phyloP scores from a whole-genome alignment of 1,140 invertebrate genomes.

The Lordiphosa clarofinis region DNA sequence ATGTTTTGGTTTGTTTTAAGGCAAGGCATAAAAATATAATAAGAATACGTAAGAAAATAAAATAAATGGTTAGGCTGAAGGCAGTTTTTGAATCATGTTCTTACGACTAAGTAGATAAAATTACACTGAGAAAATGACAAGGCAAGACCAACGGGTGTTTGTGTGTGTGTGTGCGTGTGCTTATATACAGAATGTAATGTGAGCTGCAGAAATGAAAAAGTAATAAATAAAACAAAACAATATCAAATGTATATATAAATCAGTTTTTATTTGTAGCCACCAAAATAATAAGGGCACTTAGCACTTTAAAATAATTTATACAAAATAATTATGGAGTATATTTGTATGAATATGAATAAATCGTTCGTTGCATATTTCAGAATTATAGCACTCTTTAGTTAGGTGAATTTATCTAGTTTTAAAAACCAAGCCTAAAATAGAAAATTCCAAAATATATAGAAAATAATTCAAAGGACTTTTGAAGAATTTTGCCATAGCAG shows the following conservation, averaged over 20 bases:
- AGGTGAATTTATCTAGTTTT: conserved; percentile 62
- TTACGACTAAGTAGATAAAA: conserved; percentile 21
- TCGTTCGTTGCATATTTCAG: conserved; percentile 43
- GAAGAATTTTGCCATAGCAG: conserved; percentile 31
- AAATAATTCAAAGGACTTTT: conserved; percentile 9
- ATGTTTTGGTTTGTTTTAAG: conserved; percentile 8
- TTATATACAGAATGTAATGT: too few species aligned
- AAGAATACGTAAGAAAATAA: conserved; percentile 22
- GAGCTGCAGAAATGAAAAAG: too few species aligned
- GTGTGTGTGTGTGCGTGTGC: background rate
- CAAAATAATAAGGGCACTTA: conserved; percentile 27
- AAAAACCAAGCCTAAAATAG: conserved; percentile 67
- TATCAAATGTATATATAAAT: conserved; percentile 36
- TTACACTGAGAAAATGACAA: conserved; percentile 56
- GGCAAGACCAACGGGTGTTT: conserved; percentile 16
- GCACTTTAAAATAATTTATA: conserved; percentile 41
- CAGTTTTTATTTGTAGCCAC: conserved; percentile 50
- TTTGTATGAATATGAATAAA: conserved; percentile 23
- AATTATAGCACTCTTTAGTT: conserved; percentile 40
- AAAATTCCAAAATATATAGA: conserved; percentile 51
- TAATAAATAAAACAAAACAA: conserved; percentile 14
- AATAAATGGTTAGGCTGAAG: too few species aligned
- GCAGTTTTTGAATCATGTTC: conserved; percentile 1
- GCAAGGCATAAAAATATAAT: conserved; percentile 42
- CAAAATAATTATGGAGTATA: conserved; percentile 30